Conservation (phyloP, 2,797 vertebrate species). For the Phoebastria nigripes region DNA sequence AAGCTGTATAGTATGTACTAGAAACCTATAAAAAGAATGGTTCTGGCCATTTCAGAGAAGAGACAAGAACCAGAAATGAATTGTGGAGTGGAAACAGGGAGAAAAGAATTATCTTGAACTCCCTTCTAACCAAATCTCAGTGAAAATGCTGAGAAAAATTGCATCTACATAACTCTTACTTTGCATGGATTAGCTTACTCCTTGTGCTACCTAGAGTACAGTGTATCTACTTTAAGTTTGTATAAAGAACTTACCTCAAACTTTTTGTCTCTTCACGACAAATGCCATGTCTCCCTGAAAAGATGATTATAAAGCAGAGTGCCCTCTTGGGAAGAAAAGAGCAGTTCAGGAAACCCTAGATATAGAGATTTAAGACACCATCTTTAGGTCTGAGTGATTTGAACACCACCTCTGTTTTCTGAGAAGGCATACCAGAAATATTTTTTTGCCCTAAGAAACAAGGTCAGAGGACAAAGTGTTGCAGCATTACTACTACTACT, state of each 20-base stretch:
- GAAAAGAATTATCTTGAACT: neutral
- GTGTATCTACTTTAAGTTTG: neutral
- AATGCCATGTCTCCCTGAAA: neutral
- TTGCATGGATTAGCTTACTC: neutral
- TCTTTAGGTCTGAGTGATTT: neutral
- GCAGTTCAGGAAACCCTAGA: neutral
- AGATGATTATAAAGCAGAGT: neutral
- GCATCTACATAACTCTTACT: neutral
- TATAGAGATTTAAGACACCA: neutral
- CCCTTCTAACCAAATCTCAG: neutral
- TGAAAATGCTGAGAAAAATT: neutral
- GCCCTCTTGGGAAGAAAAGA: neutral
- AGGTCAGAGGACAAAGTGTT: neutral
- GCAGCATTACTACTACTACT: neutral
- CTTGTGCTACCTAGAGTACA: neutral
- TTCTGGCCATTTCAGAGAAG: neutral
- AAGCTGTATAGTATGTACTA: neutral
- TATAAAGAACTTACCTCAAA: neutral
- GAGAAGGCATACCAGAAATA: neutral
- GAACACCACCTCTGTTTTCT: neutral
- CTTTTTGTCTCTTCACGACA: neutral
- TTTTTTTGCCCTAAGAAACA: neutral
- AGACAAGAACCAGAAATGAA: neutral
- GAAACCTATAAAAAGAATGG: neutral
- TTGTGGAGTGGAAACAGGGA: neutral